Base-by-base conservation (phyloP, 37 sponge, comb jelly and placozoan genomes). In the Mnemiopsis leidyi region DNA sequence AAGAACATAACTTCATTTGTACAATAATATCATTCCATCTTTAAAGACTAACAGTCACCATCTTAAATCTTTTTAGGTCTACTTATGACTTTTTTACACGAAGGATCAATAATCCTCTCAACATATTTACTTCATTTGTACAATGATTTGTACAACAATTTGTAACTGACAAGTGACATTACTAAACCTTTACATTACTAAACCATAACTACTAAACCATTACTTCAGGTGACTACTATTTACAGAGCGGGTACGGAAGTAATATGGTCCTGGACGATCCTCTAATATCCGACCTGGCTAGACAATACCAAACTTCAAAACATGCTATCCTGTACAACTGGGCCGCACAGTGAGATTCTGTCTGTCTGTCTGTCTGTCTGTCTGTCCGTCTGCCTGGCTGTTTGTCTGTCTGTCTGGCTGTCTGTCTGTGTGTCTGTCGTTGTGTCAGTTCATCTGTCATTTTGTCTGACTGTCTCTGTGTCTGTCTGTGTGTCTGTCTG, bases 291-390 rank as follows among this genome's bases (percentile, higher is more conserved):
- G 35, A 32, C 23, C 36, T 79, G 37, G 2, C 82, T 1, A 36
- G 34, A 29, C 23, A 33, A 13, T 79, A 79, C 82, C 31, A 36
- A 7, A 79, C 82, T 23, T 79, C 82, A 2, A 23, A 30, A 13
- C 36, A 79, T 16, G 37, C 37, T 2, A 79, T 79, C 21, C 82
- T 79, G 23, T 79, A 79, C 82, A 79, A 79, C 36, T 79, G 82
- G 82, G 82, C 82, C 1, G 82, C 82, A 13, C 82, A 79, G 73
- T 69, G 73, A 69, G 73, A n/a, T 28, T 18, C 18, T 9, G 18
- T 61, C 18, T 61, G 9, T 9, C 9, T 61, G 68, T 9, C 9
- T 21, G 9, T n/a, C n/a, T n/a, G n/a, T n/a, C n/a, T n/a, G n/a
- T n/a, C n/a, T n/a, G n/a, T n/a, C n/a, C n/a, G n/a, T n/a, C n/a